These are phyloP conservation scores for Limenitis arthemis DNA, from an alignment of 2,888 invertebrate species.

Conservation along the genomic window DNA sequence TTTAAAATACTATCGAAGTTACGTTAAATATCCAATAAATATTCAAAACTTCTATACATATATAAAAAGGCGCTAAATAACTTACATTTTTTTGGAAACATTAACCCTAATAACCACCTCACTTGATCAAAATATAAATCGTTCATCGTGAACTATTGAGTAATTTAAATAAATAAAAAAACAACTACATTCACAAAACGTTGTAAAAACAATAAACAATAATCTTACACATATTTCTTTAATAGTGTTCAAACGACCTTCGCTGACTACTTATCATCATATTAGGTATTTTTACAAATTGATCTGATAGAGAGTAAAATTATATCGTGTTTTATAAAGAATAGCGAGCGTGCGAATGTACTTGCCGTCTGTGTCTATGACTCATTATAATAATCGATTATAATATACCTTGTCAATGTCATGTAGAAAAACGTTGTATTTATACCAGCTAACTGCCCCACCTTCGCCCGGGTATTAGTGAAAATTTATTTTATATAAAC, in stretches of 20 bases:
- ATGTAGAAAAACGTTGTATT: too few relatives aligned
- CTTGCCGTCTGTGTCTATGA: too few relatives aligned
- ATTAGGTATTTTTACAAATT: neutral
- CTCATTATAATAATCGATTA: too few relatives aligned
- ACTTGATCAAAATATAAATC: conserved; percentile 10
- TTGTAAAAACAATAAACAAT: conserved; percentile 10
- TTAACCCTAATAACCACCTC: conserved; percentile 10
- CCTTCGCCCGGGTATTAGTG: too few relatives aligned
- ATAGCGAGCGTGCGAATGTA: too few relatives aligned
- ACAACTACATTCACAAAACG: conserved; percentile 3
- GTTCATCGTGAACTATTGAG: conserved; percentile 2
- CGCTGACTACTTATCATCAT: conserved; percentile 2
- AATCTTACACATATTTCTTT: conserved; percentile 1
- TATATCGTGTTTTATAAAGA: too few relatives aligned
- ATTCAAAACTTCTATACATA: too few relatives aligned
- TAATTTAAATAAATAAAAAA: neutral
- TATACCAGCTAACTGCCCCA: too few relatives aligned
- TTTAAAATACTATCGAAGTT: too few relatives aligned
- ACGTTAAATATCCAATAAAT: too few relatives aligned
- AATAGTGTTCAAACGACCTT: conserved; percentile 9
- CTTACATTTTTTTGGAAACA: conserved; percentile 11
- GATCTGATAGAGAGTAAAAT: neutral
- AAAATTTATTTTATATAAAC: too few relatives aligned
- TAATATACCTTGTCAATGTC: too few relatives aligned
- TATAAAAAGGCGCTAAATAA: neutral